phyloP scores from a whole-genome alignment of 2,888 invertebrate genomes.

The Cantharis lateralis region DNA sequence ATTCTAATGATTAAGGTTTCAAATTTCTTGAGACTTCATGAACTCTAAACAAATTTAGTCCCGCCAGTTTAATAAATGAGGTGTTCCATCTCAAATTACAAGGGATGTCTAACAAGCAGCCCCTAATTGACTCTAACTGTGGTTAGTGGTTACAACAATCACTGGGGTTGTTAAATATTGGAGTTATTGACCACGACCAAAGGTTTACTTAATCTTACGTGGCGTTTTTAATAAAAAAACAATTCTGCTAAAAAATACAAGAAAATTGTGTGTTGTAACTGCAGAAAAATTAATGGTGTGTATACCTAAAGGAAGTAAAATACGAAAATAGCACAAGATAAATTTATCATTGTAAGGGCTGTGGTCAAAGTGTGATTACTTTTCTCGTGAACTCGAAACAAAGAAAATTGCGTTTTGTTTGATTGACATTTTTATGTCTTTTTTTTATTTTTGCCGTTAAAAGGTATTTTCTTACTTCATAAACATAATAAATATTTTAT shows the following conservation, averaged over 20 bases:
- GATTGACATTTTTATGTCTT: not conserved
- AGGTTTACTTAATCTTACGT: not conserved
- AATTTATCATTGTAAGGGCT: conserved; percentile 16
- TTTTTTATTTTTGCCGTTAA: not conserved
- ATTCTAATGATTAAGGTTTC: not conserved
- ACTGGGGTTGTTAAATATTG: not conserved
- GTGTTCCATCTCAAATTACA: not conserved
- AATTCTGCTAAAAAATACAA: not conserved
- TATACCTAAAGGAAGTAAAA: conserved; percentile 12
- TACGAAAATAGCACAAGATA: conserved; percentile 9
- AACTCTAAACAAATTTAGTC: not conserved
- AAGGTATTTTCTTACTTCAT: not conserved
- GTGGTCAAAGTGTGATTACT: conserved; percentile 21
- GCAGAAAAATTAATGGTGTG: conserved; percentile 16
- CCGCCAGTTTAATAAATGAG: not conserved
- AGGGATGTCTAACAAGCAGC: not conserved
- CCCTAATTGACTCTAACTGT: not conserved
- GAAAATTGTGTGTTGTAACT: conserved; percentile 10
- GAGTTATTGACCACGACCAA: not conserved
- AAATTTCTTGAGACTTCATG: not conserved
- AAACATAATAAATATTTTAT: not conserved
- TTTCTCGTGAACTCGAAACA: conserved; percentile 11
- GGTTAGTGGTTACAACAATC: not conserved
- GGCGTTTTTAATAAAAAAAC: not conserved
- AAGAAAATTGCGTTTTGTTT: conserved; percentile 15